These are phyloP conservation scores for Alauda arvensis DNA, from an alignment of 2,797 vertebrate species.

Conservation along the genomic window DNA sequence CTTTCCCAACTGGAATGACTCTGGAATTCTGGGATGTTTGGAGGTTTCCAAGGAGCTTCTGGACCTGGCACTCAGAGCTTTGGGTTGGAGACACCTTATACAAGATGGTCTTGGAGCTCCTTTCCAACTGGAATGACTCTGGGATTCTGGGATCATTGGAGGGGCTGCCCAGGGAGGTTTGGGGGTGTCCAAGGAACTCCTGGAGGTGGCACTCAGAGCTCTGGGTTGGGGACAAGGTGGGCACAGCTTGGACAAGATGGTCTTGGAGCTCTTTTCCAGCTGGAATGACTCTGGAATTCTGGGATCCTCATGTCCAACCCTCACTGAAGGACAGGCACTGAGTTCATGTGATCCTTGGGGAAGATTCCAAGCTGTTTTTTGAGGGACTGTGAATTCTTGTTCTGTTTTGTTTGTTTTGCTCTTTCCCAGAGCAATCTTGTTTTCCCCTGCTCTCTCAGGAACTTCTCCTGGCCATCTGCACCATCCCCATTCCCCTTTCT, in stretches of 20 bases:
- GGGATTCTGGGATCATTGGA: no score
- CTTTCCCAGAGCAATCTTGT: neutral
- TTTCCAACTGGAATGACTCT: no score
- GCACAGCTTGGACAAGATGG: neutral
- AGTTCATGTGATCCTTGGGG: neutral
- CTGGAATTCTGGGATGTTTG: no score
- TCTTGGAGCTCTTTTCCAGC: neutral
- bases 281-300: accelerated
- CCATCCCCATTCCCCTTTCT: accelerated
- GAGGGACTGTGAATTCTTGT: neutral
- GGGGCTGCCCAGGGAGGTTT: neutral
- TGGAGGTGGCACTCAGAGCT: neutral
- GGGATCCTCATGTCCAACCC: neutral
- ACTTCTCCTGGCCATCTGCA: neutral
- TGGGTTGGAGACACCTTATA: no score
- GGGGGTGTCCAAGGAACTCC: neutral
- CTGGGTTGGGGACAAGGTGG: neutral
- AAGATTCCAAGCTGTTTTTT: accelerated
- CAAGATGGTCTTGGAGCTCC: no score
- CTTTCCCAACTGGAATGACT: no score
- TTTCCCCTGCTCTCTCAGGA: neutral
- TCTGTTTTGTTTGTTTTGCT: neutral
- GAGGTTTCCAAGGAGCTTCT: no score
- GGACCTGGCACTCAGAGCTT: no score
- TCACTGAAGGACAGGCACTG: accelerated